Conservation (phyloP, 2,113 vertebrate genomes). For the Ammodytes marinus region DNA sequence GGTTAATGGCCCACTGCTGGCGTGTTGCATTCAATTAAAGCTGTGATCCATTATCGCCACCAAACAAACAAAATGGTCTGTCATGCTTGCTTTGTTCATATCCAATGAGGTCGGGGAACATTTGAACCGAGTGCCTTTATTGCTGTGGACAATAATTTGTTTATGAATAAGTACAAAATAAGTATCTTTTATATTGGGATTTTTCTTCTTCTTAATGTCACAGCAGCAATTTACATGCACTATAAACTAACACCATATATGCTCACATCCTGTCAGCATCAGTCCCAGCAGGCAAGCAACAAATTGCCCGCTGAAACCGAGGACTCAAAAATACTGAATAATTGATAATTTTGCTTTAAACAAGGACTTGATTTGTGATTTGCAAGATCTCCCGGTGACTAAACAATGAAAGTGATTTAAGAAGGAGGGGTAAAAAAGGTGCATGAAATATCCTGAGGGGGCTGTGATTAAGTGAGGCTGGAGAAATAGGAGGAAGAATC, state of each 20-base stretch:
- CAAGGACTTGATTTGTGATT: conserved; percentile 59
- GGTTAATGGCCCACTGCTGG: conserved; percentile 75
- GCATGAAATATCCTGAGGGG: conserved; percentile 69
- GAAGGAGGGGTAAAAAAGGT: conserved; percentile 7
- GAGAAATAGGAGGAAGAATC: conserved; percentile 46
- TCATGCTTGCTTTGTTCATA: conserved; percentile 67
- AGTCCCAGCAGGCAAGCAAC: conserved; percentile 27
- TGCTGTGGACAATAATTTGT: conserved; percentile 9
- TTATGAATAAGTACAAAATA: conserved; percentile 11
- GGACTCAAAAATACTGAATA: conserved; percentile 52
- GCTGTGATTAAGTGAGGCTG: conserved; percentile 49
- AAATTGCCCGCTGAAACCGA: conserved; percentile 12
- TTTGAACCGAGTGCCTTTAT: conserved; percentile 25
- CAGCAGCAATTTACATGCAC: conserved; percentile 16
- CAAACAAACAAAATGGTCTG: conserved; percentile 66
- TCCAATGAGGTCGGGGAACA: conserved; percentile 33
- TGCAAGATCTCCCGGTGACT: conserved; percentile 52
- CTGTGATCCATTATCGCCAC: conserved; percentile 63
- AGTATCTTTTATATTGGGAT: not conserved
- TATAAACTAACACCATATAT: conserved; percentile 27
- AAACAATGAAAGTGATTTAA: conserved; percentile 61
- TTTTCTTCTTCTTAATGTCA: not conserved
- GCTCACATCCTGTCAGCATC: conserved; percentile 8
- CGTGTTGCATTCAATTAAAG: conserved; percentile 77
- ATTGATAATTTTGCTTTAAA: conserved; percentile 66